These are phyloP conservation scores for Ladona fulva DNA, from an alignment of 1,140 invertebrate species.

Conservation along the genomic window DNA sequence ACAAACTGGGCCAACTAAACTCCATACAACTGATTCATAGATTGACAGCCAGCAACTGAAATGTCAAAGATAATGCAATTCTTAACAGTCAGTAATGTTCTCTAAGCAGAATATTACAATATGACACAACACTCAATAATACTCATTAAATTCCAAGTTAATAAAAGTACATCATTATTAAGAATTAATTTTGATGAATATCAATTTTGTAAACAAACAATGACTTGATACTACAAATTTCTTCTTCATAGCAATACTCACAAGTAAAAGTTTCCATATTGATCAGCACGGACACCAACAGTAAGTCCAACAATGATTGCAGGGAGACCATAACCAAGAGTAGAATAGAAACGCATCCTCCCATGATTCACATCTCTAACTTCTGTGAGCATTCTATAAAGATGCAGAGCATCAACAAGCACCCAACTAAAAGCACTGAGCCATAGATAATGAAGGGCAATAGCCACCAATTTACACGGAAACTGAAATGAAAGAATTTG, in stretches of 20 bases:
- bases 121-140: too few species aligned
- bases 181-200: too few species aligned
- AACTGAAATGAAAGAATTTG: slow-evolving; percentile 43
- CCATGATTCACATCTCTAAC: slow-evolving; percentile 94
- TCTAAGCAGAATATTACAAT: too few species aligned
- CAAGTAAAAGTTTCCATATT: slow-evolving; percentile 90
- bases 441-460: slow-evolving; percentile 88
- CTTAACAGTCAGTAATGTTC: neutral
- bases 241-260: slow-evolving; percentile 58
- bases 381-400: slow-evolving; percentile 91
- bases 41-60: slow-evolving; percentile 88
- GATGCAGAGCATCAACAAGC: slow-evolving; percentile 81
- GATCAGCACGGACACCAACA: slow-evolving; percentile 86
- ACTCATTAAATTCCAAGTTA: too few species aligned
- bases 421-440: slow-evolving; percentile 83
- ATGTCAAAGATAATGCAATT: slow-evolving; percentile 19
- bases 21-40: slow-evolving; percentile 85
- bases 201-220: too few species aligned
- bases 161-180: too few species aligned
- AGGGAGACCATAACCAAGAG: slow-evolving; percentile 90
- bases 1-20: slow-evolving; percentile 76
- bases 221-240: neutral
- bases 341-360: slow-evolving; percentile 87
- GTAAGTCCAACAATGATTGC: slow-evolving; percentile 84
- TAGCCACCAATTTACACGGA: slow-evolving; percentile 81